A percentile compares a stretch with the other conserved stretches of the same genome.
These are phyloP conservation scores for Paradoxurus hermaphroditus DNA, from an alignment of 2,113 vertebrate genomes.

Conservation along the genomic window DNA sequence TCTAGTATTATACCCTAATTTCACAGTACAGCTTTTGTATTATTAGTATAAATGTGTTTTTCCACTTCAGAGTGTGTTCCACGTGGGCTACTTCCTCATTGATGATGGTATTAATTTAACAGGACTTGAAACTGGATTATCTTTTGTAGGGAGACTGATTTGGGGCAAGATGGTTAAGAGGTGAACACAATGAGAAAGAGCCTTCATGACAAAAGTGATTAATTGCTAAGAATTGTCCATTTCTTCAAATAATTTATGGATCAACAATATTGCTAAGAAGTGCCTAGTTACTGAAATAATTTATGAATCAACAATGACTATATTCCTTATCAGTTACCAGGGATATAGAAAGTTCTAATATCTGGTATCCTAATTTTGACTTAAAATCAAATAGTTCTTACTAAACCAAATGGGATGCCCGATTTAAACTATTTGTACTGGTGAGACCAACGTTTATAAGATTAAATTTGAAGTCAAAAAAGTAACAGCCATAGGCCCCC, in stretches of 20 bases:
- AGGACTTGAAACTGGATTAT: conserved; percentile 63
- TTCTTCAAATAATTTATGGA: conserved; percentile 48
- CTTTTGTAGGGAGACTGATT: conserved; percentile 51
- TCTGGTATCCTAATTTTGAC: background rate
- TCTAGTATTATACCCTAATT: conserved; percentile 35
- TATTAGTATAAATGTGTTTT: conserved; percentile 59
- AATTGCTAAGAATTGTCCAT: conserved; percentile 26
- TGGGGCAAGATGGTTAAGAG: background rate
- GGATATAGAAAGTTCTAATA: conserved; percentile 15
- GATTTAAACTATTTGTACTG: background rate
- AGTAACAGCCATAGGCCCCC: background rate
- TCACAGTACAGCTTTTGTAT: conserved; percentile 13
- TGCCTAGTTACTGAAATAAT: conserved; percentile 35
- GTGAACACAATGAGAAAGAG: background rate
- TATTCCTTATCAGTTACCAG: background rate
- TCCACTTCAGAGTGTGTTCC: conserved; percentile 48
- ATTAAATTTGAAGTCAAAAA: background rate
- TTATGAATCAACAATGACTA: background rate
- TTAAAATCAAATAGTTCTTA: background rate
- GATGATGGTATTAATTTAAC: conserved; percentile 61
- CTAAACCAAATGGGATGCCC: background rate
- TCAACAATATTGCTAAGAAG: background rate
- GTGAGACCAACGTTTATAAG: background rate
- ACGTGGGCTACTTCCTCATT: background rate
- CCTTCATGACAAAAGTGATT: conserved; percentile 10